Evolutionary conservation across 2,113 vertebrate genomes (phyloP).

Genomic region (Syngnathus typhle): DNA sequence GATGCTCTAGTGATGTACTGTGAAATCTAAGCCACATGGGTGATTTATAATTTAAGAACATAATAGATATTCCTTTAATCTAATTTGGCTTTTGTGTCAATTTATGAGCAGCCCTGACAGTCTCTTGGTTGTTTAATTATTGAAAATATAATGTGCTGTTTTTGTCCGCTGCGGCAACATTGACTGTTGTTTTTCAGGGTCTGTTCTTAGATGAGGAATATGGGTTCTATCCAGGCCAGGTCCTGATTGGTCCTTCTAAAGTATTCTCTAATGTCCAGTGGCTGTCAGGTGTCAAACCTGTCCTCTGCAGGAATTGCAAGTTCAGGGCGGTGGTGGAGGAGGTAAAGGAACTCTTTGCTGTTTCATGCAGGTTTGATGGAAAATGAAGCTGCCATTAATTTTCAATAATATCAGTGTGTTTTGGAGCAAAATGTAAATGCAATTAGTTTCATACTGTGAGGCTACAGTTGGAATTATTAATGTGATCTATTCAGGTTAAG

Average conservation of each 20-base stretch:
- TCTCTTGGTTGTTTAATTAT: neutral
- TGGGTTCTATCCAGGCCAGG: constrained; percentile 96
- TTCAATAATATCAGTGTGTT: no score
- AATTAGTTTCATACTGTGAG: no score
- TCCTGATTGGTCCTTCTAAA: constrained; percentile 93
- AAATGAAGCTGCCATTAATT: no score
- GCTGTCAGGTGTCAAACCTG: constrained; percentile 94
- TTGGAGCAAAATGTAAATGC: no score
- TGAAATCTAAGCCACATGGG: neutral
- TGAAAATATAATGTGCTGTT: neutral
- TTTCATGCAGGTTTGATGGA: neutral
- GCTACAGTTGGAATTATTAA: neutral
- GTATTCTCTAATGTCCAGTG: constrained; percentile 96
- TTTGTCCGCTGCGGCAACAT: neutral
- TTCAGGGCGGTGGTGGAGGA: constrained; percentile 97
- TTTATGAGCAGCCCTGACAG: neutral
- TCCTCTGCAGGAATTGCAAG: constrained; percentile 97
- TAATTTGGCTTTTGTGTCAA: neutral
- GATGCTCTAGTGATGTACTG: neutral
- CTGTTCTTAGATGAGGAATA: constrained; percentile 97
- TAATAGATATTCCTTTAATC: neutral
- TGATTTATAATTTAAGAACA: neutral
- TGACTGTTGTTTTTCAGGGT: constrained; percentile 69
- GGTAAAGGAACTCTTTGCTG: constrained; percentile 60
- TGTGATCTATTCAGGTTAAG: constrained; percentile 77